Conservation (phyloP, 2,113 vertebrate genomes). For the Syngnathoides biaculeatus region DNA sequence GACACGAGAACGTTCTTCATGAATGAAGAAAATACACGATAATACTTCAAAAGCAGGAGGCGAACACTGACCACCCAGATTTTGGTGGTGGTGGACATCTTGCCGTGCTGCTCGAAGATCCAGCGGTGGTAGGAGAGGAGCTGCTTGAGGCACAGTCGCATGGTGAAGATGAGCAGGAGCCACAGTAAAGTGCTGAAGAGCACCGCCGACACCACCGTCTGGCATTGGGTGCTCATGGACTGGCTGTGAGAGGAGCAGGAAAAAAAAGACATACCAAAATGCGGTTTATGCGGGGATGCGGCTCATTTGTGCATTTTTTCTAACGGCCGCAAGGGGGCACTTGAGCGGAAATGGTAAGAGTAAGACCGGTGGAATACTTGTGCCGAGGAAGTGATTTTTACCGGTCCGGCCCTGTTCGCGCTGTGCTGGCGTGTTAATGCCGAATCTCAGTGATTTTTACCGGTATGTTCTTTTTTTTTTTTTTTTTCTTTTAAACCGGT, state of each 20-base stretch:
- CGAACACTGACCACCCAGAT: constrained; percentile 83
- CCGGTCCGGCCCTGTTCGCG: too few relatives aligned
- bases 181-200: constrained; percentile 85
- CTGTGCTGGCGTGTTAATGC: too few relatives aligned
- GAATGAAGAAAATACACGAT: neutral
- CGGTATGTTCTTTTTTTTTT: too few relatives aligned
- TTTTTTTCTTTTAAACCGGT: too few relatives aligned
- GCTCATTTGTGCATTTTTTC: too few relatives aligned
- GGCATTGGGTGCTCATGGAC: constrained; percentile 75
- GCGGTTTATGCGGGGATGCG: too few relatives aligned
- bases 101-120: constrained; percentile 84
- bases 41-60: neutral
- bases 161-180: constrained; percentile 85
- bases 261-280: neutral
- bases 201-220: constrained; percentile 75
- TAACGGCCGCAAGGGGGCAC: too few relatives aligned
- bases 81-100: constrained; percentile 83
- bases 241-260: constrained; percentile 49
- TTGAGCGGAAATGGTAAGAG: too few relatives aligned
- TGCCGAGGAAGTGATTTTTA: too few relatives aligned
- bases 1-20: constrained; percentile 13
- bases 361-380: too few relatives aligned
- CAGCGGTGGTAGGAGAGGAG: constrained; percentile 89
- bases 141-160: constrained; percentile 83
- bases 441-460: too few relatives aligned